These are phyloP conservation scores for Nebria salina DNA, from an alignment of 2,888 invertebrate genomes.

Conservation along the genomic window DNA sequence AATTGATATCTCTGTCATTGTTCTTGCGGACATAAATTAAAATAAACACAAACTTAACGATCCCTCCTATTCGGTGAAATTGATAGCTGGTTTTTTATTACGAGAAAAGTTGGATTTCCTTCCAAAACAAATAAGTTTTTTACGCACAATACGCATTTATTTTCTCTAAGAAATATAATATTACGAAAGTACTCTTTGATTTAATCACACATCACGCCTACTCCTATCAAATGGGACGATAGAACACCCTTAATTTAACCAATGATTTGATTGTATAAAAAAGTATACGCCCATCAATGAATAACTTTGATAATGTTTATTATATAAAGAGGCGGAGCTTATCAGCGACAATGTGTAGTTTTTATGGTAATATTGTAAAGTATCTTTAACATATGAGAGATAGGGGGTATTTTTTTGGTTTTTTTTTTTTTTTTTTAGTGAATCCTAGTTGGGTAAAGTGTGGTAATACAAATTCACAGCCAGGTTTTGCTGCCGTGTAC, in stretches of 20 bases:
- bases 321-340: background rate
- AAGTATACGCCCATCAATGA: no score
- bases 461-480: slow-evolving; percentile 5
- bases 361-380: background rate
- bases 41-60: background rate
- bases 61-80: background rate
- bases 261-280: no score
- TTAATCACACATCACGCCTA: no score
- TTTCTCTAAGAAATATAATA: no score
- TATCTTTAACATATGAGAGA: background rate
- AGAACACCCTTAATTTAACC: no score
- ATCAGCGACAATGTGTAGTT: background rate
- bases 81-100: background rate
- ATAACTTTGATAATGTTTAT: background rate
- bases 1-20: background rate
- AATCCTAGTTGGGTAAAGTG: background rate
- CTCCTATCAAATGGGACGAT: no score
- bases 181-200: no score
- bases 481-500: slow-evolving; percentile 30
- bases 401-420: background rate
- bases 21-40: background rate
- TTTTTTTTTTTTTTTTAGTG: background rate
- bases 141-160: no score
- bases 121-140: no score
- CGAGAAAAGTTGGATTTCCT: background rate